Base-by-base conservation (phyloP, 1,140 invertebrate species). In the Cephus cinctus region DNA sequence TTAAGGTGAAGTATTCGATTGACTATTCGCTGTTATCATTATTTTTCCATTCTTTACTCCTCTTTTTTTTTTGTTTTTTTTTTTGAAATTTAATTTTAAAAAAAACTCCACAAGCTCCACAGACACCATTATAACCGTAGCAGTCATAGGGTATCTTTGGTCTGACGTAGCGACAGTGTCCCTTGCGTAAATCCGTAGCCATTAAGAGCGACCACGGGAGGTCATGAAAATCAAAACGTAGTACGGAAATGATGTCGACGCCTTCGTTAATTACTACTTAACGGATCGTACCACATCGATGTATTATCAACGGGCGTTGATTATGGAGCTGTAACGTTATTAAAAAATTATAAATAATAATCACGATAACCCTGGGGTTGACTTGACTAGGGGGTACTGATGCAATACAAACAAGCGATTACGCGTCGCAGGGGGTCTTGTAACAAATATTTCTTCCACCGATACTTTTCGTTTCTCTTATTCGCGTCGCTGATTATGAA, bases 361-460 rank as follows among this genome's bases (percentile, higher is more conserved):
- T 34, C 2, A 20, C 19, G 48, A 50, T 50, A 50, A 50, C 48
- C 48, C 42, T 42, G 30, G 23, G 20, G 40, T 30, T 50, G 22
- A 44, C 35, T 34, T 14, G 42, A 34, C 39, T 11, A 46, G 47
- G 27, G 38, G 18, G 15, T 11, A 42, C 45, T 66, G 58, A 63
- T 54, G 63, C 63, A 66, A 66, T 52, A 41, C 42, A 32, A 31
- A 21, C 50, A 48, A 27, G 43, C 34, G 49, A 30, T 45, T 45
- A 56, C 53, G 39, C 56, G 43, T 59, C 52, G 56, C 61, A 56
- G 63, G 63, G 61, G 61, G 63, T 63, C 50, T 50, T 47, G 27
- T 44, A 32, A 34, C 25, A 54, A 38, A 21, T 23, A 38, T 47
- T 27, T 61, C 46, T 34, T 20, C 44, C 19, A 39, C 41, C 45